Evolutionary conservation across 2,113 vertebrate species (phyloP), one percentile per base, ranked within the genome.

Genomic region (Vanacampus margaritifer): DNA sequence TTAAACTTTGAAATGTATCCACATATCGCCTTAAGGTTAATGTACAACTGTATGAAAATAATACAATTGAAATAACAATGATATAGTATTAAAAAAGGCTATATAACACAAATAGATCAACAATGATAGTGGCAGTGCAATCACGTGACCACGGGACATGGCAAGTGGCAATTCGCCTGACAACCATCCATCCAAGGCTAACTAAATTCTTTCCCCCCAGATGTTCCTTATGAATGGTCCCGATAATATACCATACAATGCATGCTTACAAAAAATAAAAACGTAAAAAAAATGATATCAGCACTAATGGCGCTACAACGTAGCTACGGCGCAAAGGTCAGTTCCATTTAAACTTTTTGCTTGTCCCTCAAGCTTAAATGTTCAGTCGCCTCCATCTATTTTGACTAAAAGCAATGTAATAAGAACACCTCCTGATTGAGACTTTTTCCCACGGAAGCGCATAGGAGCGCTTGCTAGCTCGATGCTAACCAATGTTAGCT

Each of bases 401-500:
- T 3, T 7, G 23, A 16, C 41, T 5, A 10, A 21, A 19, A 36
- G 12, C 23, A 26, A 41, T 23, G 36, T 26, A 43, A 62, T 43
- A 43, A 26, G 26, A 24, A 23, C 5, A 9, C 17, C 4, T 50
- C 6, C 28, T 6, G 46, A 65, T 26, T 48, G 37, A 46, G 21
- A 68, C 61, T 68, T 62, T 32, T 43, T 9, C 28, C 53, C 70
- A 37, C 64, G 71, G 13, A 62, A 77, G 45, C 16, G 35, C 11
- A 26, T 46, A 53, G 23, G 45, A 48, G n/a, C 66, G 37, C 57
- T 70, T 51, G 76, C 73, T 86, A 86, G 75, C 82, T 57, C 14
- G 35, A 19, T 26, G 84, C 85, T 85, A 88, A 74, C 73, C 1
- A 75, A 75, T 85, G 86, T 43, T 78, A 65, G 78, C 64, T 62